Evolutionary conservation across 2,113 vertebrate genomes (phyloP), one percentile per base, ranked within the genome.

Genomic region (Etheostoma spectabile): DNA sequence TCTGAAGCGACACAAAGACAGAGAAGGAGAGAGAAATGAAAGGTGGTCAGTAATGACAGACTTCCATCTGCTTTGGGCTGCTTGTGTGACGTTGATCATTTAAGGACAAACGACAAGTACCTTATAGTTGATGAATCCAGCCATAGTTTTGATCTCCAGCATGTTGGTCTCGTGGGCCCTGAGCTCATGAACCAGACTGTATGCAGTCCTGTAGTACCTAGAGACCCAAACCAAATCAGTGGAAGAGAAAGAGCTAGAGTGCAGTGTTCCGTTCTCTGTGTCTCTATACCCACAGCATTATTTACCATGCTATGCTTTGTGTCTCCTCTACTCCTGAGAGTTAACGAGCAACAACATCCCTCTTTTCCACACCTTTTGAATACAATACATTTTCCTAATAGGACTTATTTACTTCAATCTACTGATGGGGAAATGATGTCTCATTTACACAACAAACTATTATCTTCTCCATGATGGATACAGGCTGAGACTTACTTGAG

Each of bases 41-140:
- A 35, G 15, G 8, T 4, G 24, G 22, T 42, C 38, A 42, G 10
- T 42, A 42, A 42, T 8, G 38, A 38, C 38, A 38, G 38, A 38
- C 38, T 11, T 42, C 10, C 38, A 42, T 42, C 38, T 42, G 38
- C 38, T 42, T 42, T 42, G 1, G 10, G 38, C 38, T 42, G 38
- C 38, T 10, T 11, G 8, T 42, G 38, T 11, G 3, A 11, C 10
- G 10, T 42, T 42, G 38, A 42, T 42, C 8, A 3, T 11, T 42
- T 42, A 42, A 42, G 11, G 38, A 11, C 38, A 11, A 42, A 10
- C 2, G 38, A 42, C 38, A 27, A 21, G 14, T 90, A 99, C 98
- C 97, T 99, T 99, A 84, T 99, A 99, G 95, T 97, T 99, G 92
- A 99, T 97, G 92, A 99, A 99, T 92, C 98, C 98, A 91, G 97